Evolutionary conservation across 2,888 invertebrate genomes (phyloP).

Genomic region (Psylliodes chrysocephalus): DNA sequence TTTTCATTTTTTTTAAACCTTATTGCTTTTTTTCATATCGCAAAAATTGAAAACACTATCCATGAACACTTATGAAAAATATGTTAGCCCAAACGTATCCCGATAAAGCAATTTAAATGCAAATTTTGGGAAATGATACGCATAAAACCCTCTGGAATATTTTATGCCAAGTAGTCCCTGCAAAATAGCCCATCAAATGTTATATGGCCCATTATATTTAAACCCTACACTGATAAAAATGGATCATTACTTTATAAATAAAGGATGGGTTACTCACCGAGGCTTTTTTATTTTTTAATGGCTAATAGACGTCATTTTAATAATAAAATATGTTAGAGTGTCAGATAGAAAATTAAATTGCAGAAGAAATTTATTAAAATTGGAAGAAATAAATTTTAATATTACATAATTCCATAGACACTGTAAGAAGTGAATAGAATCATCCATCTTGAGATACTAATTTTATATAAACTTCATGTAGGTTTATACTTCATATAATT

Average conservation of each 20-base stretch:
- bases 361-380: background rate
- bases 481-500: too few species aligned
- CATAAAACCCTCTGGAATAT: conserved; percentile 26
- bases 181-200: conserved; percentile 31
- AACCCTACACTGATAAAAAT: conserved; percentile 24
- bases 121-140: conserved; percentile 38
- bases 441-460: too few species aligned
- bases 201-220: conserved; percentile 22
- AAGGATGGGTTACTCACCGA: background rate
- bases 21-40: background rate
- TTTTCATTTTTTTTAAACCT: background rate
- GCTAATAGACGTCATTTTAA: background rate
- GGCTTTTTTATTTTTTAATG: background rate
- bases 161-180: conserved; percentile 28
- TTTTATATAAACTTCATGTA: too few species aligned
- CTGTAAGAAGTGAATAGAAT: too few species aligned
- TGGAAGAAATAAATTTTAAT: too few species aligned
- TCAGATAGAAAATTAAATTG: background rate
- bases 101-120: conserved; percentile 36
- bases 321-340: conserved; percentile 5
- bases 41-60: conserved; percentile 33
- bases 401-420: too few species aligned
- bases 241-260: conserved; percentile 8
- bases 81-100: conserved; percentile 28
- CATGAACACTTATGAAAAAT: conserved; percentile 38